Conservation (phyloP, 1,140 invertebrate species). For the Drosophila truncata region DNA sequence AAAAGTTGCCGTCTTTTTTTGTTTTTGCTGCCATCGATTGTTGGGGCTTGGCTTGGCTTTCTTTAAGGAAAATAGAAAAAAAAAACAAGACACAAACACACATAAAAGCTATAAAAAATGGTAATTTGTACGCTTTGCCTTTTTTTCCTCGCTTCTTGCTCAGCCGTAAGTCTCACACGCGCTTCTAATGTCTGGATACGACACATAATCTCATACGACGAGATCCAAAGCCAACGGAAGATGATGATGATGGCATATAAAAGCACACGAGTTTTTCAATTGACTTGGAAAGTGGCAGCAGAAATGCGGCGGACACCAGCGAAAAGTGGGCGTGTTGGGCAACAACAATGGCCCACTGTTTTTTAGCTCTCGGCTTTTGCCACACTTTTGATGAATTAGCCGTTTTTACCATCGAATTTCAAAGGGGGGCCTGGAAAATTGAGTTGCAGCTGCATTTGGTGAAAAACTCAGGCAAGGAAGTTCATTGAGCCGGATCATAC, state of each 20-base stretch:
- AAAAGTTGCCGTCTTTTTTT: conserved; percentile 60
- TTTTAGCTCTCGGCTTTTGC: conserved; percentile 60
- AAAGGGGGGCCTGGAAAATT: conserved; percentile 34
- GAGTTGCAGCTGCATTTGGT: conserved; percentile 59
- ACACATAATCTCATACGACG: conserved; percentile 33
- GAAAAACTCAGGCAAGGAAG: conserved; percentile 28
- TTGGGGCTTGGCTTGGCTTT: conserved; percentile 80
- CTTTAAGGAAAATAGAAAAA: conserved; percentile 52
- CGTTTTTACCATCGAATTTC: conserved; percentile 41
- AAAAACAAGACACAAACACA: conserved; percentile 30
- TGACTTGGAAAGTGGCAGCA: conserved; percentile 69
- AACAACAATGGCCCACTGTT: conserved; percentile 52
- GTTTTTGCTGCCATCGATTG: conserved; percentile 51
- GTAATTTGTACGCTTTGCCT: conserved; percentile 78
- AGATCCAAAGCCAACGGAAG: conserved; percentile 21
- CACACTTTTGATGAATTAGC: conserved; percentile 81
- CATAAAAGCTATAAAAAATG: conserved; percentile 73
- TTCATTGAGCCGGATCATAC: conserved; percentile 75
- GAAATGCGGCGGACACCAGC: conserved; percentile 51
- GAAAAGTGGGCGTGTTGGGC: conserved; percentile 65
- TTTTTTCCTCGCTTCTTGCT: conserved; percentile 65
- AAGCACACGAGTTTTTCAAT: conserved; percentile 71
- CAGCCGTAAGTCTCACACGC: conserved; percentile 71
- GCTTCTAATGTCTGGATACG: conserved; percentile 76
- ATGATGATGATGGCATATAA: conserved; percentile 79